A percentile compares a stretch with the other conserved stretches of the same genome.
These are phyloP conservation scores for Metalampra italica DNA, from an alignment of 2,888 invertebrate genomes.

Conservation along the genomic window DNA sequence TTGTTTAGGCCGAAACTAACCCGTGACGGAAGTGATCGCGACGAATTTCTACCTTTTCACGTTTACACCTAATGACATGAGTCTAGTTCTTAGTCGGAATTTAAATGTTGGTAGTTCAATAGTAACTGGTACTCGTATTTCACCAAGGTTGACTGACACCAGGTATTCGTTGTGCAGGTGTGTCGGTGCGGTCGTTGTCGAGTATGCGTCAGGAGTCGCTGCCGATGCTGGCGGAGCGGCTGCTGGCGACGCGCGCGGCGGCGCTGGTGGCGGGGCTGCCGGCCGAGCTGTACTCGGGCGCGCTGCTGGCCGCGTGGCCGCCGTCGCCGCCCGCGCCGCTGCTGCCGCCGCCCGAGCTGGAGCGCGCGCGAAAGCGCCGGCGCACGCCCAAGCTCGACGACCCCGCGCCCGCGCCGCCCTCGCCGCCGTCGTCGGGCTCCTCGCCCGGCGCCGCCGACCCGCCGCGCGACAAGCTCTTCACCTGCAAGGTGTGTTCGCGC, in stretches of 20 bases:
- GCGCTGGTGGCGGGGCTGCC: constrained; percentile 78
- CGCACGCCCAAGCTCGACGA: constrained; percentile 69
- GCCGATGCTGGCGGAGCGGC: constrained; percentile 71
- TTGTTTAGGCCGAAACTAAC: constrained; percentile 68
- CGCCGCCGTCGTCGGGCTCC: constrained; percentile 71
- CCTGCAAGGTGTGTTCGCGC: constrained; percentile 91
- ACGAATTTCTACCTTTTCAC: constrained; percentile 21
- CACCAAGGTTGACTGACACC: not conserved
- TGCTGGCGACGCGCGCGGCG: constrained; percentile 74
- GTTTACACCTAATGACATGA: constrained; percentile 10
- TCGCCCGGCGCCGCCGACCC: constrained; percentile 71
- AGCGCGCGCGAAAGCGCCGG: constrained; percentile 68
- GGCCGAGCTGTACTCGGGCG: constrained; percentile 81
- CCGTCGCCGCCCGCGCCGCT: constrained; percentile 78
- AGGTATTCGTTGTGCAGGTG: constrained; percentile 50
- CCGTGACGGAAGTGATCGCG: constrained; percentile 62
- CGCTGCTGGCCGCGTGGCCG: constrained; percentile 77
- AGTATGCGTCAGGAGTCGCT: constrained; percentile 72
- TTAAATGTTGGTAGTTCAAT: not conserved
- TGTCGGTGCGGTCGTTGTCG: constrained; percentile 70
- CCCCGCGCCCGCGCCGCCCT: constrained; percentile 54
- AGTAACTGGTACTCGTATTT: not conserved
- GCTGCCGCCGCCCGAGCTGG: constrained; percentile 64
- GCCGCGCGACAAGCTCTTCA: constrained; percentile 89
- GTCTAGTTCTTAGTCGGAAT: not conserved